phyloP scores from a whole-genome alignment of 2,888 invertebrate genomes.

The Lepidocyrtinus sp. region DNA sequence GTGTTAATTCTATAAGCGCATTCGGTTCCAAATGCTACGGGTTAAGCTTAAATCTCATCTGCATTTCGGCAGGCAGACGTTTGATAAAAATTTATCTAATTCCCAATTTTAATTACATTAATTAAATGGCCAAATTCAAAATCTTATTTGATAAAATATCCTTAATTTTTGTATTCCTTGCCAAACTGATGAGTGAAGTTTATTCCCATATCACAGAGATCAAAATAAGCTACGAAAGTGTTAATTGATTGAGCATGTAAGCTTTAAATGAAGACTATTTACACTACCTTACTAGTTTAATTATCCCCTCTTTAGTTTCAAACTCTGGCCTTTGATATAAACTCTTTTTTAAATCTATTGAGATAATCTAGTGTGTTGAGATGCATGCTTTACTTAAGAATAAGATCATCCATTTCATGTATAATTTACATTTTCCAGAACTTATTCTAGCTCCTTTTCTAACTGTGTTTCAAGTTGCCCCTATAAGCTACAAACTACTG shows the following conservation, averaged over 20 bases:
- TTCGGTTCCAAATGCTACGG: conserved; percentile 65
- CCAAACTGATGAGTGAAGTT: conserved; percentile 52
- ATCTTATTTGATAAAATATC: too few species aligned
- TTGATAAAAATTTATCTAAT: background rate
- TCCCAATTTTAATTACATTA: background rate
- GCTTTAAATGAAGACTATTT: background rate
- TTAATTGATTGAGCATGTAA: conserved; percentile 13
- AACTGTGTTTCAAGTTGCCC: conserved; percentile 44
- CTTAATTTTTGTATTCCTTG: conserved; percentile 33
- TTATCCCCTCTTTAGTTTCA: conserved; percentile 1
- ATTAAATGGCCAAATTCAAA: too few species aligned
- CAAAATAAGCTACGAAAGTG: conserved; percentile 59
- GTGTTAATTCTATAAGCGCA: conserved; percentile 53
- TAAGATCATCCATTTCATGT: conserved; percentile 45
- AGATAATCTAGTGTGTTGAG: conserved; percentile 30
- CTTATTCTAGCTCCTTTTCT: conserved; percentile 8
- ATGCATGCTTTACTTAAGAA: conserved; percentile 34
- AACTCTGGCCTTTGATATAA: conserved; percentile 33
- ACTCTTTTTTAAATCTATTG: conserved; percentile 1
- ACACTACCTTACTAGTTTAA: background rate
- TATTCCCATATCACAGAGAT: conserved; percentile 65
- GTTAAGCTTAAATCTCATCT: conserved; percentile 43
- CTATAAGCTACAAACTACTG: conserved; percentile 19
- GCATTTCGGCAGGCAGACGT: conserved; percentile 34
- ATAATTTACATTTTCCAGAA: conserved; percentile 1